Evolutionary conservation across 1,140 invertebrate species (phyloP).

Genomic region (Myzus persicae): DNA sequence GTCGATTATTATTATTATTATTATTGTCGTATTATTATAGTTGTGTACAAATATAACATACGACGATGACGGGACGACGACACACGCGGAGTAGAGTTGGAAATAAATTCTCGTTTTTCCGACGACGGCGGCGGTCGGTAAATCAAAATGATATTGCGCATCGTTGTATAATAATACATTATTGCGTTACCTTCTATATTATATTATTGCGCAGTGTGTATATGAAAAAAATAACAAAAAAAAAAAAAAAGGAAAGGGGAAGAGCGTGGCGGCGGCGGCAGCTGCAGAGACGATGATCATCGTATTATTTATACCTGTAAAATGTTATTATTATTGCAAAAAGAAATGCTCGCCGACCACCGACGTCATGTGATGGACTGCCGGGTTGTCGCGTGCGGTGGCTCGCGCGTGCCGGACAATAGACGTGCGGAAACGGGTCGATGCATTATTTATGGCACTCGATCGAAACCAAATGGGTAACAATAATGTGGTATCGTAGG

Average conservation of each 20-base stretch:
- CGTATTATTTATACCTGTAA: neutral
- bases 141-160: neutral
- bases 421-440: neutral
- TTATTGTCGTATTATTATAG: neutral
- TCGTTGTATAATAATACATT: too few species aligned
- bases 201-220: neutral
- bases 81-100: neutral
- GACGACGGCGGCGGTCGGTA: neutral
- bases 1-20: neutral
- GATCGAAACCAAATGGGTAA: neutral
- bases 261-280: neutral
- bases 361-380: constrained; percentile 34
- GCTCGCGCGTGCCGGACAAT: constrained; percentile 4
- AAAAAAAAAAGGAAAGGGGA: neutral
- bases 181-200: neutral
- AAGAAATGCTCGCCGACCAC: neutral
- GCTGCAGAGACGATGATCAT: neutral
- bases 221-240: neutral
- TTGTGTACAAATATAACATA: neutral
- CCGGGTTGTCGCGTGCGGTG: neutral
- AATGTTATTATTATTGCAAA: neutral
- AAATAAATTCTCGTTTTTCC: constrained; percentile 45
- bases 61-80: neutral
- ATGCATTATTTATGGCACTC: constrained; percentile 44
- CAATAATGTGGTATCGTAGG: neutral